Evolutionary conservation across 2,113 vertebrate species (phyloP).

Genomic region (Delphinus delphis): DNA sequence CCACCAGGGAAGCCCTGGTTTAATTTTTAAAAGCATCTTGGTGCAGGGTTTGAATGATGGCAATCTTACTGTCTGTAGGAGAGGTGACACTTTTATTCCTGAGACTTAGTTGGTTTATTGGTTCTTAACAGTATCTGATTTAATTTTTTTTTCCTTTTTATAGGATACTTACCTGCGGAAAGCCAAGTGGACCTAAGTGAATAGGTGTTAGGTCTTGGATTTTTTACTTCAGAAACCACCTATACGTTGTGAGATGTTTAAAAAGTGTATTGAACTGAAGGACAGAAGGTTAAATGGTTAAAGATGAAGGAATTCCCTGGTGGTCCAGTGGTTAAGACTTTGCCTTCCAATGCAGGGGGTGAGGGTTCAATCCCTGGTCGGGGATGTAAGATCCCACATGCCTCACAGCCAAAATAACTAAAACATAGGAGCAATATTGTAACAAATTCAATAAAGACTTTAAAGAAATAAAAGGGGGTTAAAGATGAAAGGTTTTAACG

Average conservation of each 20-base stretch:
- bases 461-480: neutral
- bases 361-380: too few species aligned
- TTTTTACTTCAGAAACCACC: neutral
- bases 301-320: neutral
- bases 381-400: too few species aligned
- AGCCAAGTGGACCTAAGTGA: neutral
- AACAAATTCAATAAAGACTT: too few species aligned
- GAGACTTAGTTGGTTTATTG: neutral
- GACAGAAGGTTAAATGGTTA: neutral
- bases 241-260: neutral
- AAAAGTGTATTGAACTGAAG: neutral
- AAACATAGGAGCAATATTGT: too few species aligned
- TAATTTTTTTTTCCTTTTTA: neutral
- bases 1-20: neutral
- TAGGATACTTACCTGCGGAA: neutral
- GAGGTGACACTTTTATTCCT: neutral
- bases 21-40: neutral
- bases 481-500: neutral
- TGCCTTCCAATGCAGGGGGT: too few species aligned
- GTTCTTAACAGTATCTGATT: neutral
- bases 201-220: neutral
- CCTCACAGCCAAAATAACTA: too few species aligned
- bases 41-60: neutral
- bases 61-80: neutral
- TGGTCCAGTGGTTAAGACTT: too few species aligned